A percentile compares a stretch with the other conserved stretches of the same genome.
These are phyloP conservation scores for Blera fallax DNA, from an alignment of 2,888 invertebrate genomes.

Conservation along the genomic window DNA sequence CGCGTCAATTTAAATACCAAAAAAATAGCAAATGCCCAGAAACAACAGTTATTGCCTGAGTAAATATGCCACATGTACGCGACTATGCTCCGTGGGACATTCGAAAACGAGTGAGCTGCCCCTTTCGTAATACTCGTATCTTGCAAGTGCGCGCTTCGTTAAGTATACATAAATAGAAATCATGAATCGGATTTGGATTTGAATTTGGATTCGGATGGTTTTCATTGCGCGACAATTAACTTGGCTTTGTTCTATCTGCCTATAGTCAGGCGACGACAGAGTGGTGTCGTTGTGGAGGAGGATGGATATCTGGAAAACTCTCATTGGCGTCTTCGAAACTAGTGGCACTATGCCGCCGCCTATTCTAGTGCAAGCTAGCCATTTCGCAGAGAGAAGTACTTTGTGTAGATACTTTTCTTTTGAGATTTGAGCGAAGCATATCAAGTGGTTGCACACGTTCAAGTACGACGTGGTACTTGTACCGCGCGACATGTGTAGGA, in stretches of 20 bases:
- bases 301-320: slow-evolving; percentile 17
- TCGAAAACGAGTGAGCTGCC: background rate
- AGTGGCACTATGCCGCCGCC: background rate
- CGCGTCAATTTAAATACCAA: slow-evolving; percentile 66
- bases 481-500: slow-evolving; percentile 59
- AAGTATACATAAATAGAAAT: background rate
- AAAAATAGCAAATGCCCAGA: slow-evolving; percentile 7
- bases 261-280: background rate
- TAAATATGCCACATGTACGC: slow-evolving; percentile 17
- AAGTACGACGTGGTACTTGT: slow-evolving; percentile 1
- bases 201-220: slow-evolving; percentile 10
- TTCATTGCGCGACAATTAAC: slow-evolving; percentile 48
- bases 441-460: slow-evolving; percentile 27
- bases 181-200: slow-evolving; percentile 11
- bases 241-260: slow-evolving; percentile 21
- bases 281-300: slow-evolving; percentile 8
- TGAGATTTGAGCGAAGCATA: slow-evolving; percentile 42
- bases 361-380: slow-evolving; percentile 29
- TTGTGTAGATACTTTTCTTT: slow-evolving; percentile 10
- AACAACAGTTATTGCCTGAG: slow-evolving; percentile 41
- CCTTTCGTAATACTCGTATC: background rate
- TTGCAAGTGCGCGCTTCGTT: background rate
- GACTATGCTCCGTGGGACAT: slow-evolving; percentile 1
- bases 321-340: slow-evolving; percentile 22
- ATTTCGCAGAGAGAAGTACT: background rate